These are phyloP conservation scores for Mechanitis messenoides DNA, from an alignment of 2,888 invertebrate genomes.

Conservation along the genomic window DNA sequence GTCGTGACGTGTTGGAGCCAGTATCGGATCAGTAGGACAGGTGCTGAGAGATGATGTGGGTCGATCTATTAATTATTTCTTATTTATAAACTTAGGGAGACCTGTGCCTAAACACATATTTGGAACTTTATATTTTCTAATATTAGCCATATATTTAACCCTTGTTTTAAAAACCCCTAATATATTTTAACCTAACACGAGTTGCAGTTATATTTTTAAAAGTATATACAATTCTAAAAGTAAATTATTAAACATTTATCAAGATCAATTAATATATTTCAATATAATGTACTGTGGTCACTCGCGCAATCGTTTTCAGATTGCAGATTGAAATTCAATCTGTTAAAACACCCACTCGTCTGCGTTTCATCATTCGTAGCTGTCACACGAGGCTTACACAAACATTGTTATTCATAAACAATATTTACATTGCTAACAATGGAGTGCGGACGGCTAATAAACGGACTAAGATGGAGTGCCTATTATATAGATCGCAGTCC, in stretches of 20 bases:
- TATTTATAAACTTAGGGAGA: conserved; percentile 11
- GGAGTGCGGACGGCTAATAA: conserved; percentile 57
- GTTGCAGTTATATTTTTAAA: too few relatives aligned
- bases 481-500: conserved; percentile 38
- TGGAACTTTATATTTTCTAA: too few relatives aligned
- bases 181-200: too few relatives aligned
- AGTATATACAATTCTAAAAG: too few relatives aligned
- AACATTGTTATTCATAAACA: conserved; percentile 38
- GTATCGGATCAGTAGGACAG: conserved; percentile 36
- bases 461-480: conserved; percentile 53
- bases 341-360: conserved; percentile 54
- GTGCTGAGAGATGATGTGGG: conserved; percentile 36
- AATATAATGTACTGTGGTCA: conserved; percentile 16
- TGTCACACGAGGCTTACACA: conserved; percentile 32
- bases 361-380: conserved; percentile 42
- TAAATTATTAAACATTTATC: too few relatives aligned
- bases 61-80: conserved; percentile 30
- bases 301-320: conserved; percentile 35
- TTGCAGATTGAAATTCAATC: conserved; percentile 57
- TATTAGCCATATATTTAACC: too few relatives aligned
- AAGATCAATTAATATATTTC: neutral
- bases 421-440: conserved; percentile 38
- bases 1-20: conserved; percentile 45
- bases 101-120: too few relatives aligned
- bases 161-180: too few relatives aligned